phyloP scores from a whole-genome alignment of 2,797 vertebrate species.

The Neosalanx taihuensis region DNA sequence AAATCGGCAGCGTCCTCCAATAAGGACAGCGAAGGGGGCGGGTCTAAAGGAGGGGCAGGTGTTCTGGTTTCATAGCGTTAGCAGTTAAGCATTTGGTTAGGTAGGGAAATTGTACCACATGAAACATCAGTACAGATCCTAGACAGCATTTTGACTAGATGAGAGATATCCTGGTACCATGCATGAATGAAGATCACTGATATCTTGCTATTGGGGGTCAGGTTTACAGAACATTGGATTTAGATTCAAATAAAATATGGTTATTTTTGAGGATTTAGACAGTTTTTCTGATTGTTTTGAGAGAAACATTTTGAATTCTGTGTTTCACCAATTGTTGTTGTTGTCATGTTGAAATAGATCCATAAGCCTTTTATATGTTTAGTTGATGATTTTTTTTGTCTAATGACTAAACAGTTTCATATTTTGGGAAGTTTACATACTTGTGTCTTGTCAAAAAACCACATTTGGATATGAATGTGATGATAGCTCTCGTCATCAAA shows the following conservation, averaged over 20 bases:
- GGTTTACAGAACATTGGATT: constrained; percentile 7
- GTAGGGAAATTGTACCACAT: constrained; percentile 13
- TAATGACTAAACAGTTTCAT: background rate
- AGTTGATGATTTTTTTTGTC: background rate
- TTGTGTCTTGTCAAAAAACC: background rate
- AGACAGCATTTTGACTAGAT: constrained; percentile 17
- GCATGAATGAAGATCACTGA: constrained; percentile 7
- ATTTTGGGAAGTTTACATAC: background rate
- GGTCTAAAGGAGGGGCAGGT: constrained; percentile 79
- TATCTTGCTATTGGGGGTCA: background rate
- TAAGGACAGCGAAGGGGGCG: constrained; percentile 70
- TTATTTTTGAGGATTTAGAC: no score
- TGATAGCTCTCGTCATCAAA: background rate
- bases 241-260: background rate
- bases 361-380: no score
- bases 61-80: constrained; percentile 85
- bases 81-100: constrained; percentile 12
- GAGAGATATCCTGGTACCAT: background rate
- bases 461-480: background rate
- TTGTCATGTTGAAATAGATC: no score
- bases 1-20: constrained; percentile 65
- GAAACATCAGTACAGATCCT: constrained; percentile 22
- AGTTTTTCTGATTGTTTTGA: no score
- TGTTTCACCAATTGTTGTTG: background rate
- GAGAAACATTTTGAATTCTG: background rate